phyloP scores from a whole-genome alignment of 1,140 invertebrate species.

The Teleogryllus occipitalis region DNA sequence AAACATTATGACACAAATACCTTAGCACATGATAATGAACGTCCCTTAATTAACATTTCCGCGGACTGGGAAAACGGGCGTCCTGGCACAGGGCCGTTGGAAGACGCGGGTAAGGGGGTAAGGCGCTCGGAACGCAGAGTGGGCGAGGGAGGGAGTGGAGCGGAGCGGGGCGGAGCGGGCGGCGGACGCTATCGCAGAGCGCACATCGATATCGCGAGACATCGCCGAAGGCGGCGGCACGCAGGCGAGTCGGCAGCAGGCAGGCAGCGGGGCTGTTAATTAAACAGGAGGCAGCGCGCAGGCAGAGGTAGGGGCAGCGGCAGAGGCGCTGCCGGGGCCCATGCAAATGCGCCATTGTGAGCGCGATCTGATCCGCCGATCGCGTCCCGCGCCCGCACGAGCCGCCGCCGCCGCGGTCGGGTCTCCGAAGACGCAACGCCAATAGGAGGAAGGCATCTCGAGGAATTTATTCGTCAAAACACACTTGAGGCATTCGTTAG shows the following conservation, averaged over 20 bases:
- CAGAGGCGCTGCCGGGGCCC: no score
- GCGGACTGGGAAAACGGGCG: no score
- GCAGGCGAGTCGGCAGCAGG: not conserved
- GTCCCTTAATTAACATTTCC: no score
- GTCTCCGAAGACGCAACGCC: not conserved
- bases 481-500: no score
- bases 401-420: no score
- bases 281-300: not conserved
- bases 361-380: not conserved
- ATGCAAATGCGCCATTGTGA: not conserved
- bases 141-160: no score
- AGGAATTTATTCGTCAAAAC: no score
- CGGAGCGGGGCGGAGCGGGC: slow-evolving; percentile 31
- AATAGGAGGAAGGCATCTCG: not conserved
- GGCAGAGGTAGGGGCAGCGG: not conserved
- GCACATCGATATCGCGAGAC: not conserved
- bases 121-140: no score
- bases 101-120: no score
- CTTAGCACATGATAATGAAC: no score
- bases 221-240: not conserved
- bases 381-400: not conserved
- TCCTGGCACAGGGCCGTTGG: no score
- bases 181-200: slow-evolving; percentile 5
- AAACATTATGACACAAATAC: no score
- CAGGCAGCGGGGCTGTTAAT: not conserved